A percentile compares a stretch with the other conserved stretches of the same genome.
These are phyloP conservation scores for Plutella xylostella DNA, from an alignment of 2,888 invertebrate genomes.

Conservation along the genomic window DNA sequence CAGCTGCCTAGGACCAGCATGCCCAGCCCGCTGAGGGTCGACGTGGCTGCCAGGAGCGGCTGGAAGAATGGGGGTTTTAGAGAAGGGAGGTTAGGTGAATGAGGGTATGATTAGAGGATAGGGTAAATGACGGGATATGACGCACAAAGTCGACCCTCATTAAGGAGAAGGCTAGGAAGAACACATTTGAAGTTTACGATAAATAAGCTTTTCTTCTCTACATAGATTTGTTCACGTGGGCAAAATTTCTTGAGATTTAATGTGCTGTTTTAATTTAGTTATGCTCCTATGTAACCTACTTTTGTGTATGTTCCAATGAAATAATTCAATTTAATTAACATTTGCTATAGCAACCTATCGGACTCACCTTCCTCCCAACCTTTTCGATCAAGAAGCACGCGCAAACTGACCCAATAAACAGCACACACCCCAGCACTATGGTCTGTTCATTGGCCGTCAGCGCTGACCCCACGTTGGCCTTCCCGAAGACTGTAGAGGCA, in stretches of 20 bases:
- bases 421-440: conserved; percentile 9
- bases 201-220: too few relatives aligned
- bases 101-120: too few relatives aligned
- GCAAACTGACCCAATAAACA: conserved; percentile 7
- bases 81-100: neutral
- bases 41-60: conserved; percentile 8
- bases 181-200: too few relatives aligned
- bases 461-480: conserved; percentile 5
- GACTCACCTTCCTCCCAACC: conserved; percentile 11
- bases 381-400: conserved; percentile 11
- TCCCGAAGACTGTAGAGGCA: conserved; percentile 9
- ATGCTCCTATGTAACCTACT: too few relatives aligned
- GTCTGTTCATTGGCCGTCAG: conserved; percentile 10
- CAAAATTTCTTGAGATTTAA: too few relatives aligned
- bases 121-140: too few relatives aligned
- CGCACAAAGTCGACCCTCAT: too few relatives aligned
- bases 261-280: too few relatives aligned
- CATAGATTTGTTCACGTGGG: too few relatives aligned
- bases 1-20: conserved; percentile 9
- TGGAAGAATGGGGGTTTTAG: neutral
- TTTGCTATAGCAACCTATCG: too few relatives aligned
- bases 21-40: conserved; percentile 7
- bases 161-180: too few relatives aligned
- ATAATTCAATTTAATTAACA: neutral
- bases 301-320: too few relatives aligned